Evolutionary conservation across 1,140 invertebrate genomes (phyloP).

Genomic region (Drosophila santomea): DNA sequence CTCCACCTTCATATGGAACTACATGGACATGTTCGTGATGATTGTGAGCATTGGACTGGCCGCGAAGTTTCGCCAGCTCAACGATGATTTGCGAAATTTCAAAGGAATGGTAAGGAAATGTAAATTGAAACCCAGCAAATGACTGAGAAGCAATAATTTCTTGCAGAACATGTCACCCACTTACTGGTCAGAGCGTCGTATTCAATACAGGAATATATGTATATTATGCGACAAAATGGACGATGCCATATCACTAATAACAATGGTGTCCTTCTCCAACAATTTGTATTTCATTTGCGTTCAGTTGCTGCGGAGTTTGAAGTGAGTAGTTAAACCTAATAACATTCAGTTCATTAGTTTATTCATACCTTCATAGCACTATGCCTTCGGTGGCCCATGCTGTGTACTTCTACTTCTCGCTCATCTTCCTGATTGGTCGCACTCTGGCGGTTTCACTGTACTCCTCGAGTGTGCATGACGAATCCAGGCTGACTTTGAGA

Average conservation of each 20-base stretch:
- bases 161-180: constrained; percentile 65
- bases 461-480: constrained; percentile 87
- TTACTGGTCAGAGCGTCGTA: constrained; percentile 75
- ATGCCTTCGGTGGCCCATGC: constrained; percentile 78
- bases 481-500: constrained; percentile 87
- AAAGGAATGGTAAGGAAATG: constrained; percentile 69
- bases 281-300: constrained; percentile 84
- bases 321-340: constrained; percentile 52
- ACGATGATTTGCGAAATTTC: constrained; percentile 73
- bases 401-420: constrained; percentile 88
- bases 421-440: constrained; percentile 87
- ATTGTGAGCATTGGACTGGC: constrained; percentile 77
- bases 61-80: constrained; percentile 70
- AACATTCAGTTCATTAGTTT: neutral
- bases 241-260: constrained; percentile 78
- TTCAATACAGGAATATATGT: constrained; percentile 79
- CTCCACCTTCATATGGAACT: constrained; percentile 80
- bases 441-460: constrained; percentile 87
- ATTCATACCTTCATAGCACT: constrained; percentile 42
- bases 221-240: constrained; percentile 74
- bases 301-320: constrained; percentile 73
- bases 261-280: constrained; percentile 82
- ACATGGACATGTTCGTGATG: constrained; percentile 84
- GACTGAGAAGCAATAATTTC: constrained; percentile 21
- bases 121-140: constrained; percentile 58